Conservation (phyloP, 2,113 vertebrate genomes). For the Thalassarche chlororhynchos region DNA sequence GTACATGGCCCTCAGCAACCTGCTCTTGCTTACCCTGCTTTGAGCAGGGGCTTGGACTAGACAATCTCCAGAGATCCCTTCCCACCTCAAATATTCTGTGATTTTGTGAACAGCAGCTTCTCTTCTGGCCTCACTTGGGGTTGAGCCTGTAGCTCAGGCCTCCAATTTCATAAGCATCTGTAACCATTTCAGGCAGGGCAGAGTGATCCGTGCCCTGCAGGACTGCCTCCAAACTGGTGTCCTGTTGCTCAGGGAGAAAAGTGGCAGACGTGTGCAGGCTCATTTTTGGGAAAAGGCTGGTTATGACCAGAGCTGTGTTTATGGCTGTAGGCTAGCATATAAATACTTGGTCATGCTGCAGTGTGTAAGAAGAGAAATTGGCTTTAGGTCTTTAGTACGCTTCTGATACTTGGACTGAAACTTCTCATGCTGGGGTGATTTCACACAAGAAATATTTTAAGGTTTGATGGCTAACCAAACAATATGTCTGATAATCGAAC, state of each 20-base stretch:
- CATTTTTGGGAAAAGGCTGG: neutral
- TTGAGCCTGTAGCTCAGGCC: neutral
- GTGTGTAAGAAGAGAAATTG: neutral
- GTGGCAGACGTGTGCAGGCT: neutral
- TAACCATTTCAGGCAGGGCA: neutral
- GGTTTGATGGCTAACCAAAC: neutral
- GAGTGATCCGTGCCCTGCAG: neutral
- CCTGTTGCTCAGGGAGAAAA: neutral
- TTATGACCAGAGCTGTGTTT: neutral
- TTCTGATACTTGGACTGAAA: neutral
- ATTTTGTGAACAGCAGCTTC: neutral
- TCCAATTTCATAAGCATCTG: neutral
- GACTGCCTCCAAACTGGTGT: neutral
- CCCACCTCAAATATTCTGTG: neutral
- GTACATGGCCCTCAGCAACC: neutral
- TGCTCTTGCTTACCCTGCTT: neutral
- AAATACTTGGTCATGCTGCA: neutral
- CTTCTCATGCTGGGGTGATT: neutral
- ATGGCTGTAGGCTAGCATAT: neutral
- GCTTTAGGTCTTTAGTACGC: neutral
- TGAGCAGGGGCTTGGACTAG: neutral
- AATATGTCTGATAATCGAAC: neutral
- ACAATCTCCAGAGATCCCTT: neutral
- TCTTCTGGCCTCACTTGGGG: neutral
- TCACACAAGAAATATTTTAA: neutral